Conservation (phyloP, 2,797 vertebrate genomes). For the Notolabrus celidotus region DNA sequence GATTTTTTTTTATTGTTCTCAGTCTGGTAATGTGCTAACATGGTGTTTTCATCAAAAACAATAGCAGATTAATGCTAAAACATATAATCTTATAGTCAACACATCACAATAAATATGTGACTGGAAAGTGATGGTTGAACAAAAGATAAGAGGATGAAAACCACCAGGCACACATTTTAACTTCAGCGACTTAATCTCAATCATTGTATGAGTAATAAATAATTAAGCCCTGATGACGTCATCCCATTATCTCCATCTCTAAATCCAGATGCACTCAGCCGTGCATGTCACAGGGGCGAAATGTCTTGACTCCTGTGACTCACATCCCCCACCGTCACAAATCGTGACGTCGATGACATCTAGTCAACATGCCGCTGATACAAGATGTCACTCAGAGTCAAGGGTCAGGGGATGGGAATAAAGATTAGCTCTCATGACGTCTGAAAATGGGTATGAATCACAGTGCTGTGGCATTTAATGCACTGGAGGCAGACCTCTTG, state of each 20-base stretch:
- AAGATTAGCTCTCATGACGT: conserved; percentile 48
- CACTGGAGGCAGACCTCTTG: conserved; percentile 7
- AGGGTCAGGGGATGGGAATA: conserved; percentile 50
- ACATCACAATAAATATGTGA: not conserved
- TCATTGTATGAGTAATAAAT: conserved; percentile 28
- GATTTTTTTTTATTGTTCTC: not conserved
- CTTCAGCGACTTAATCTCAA: conserved; percentile 24
- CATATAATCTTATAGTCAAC: not conserved
- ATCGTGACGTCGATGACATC: conserved; percentile 45
- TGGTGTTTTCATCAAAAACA: conserved; percentile 12
- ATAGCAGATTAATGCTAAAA: not conserved
- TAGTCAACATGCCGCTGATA: conserved; percentile 38
- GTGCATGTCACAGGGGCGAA: conserved; percentile 18
- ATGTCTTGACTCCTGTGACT: conserved; percentile 54
- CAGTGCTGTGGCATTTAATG: conserved; percentile 24
- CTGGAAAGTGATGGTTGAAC: conserved; percentile 11
- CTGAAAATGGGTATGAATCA: conserved; percentile 57
- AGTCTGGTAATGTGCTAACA: not conserved
- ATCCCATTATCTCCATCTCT: conserved; percentile 24
- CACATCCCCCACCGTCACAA: conserved; percentile 39
- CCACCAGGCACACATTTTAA: conserved; percentile 7
- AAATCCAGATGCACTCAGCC: conserved; percentile 19
- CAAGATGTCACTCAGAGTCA: conserved; percentile 30
- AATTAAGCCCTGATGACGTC: conserved; percentile 5
- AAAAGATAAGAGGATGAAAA: conserved; percentile 24